phyloP scores from a whole-genome alignment of 2,888 invertebrate genomes.

The Spilosoma lubricipeda region DNA sequence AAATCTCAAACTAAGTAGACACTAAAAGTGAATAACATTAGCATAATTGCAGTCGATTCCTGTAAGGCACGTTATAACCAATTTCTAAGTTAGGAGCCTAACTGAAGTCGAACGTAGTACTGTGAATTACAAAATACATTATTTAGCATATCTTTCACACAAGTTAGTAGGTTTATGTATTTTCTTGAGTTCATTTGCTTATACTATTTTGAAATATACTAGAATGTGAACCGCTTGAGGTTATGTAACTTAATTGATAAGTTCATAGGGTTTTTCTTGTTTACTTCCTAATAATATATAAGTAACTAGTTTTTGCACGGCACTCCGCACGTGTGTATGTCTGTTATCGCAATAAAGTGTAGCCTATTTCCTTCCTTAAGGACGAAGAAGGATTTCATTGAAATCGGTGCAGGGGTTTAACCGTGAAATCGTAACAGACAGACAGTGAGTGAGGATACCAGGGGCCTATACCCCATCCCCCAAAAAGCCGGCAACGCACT shows the following conservation, averaged over 20 bases:
- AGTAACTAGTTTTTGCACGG: no score
- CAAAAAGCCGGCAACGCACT: no score
- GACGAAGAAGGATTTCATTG: no score
- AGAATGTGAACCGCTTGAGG: background rate
- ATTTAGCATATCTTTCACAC: slow-evolving; percentile 50
- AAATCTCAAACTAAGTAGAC: background rate
- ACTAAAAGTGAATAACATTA: slow-evolving; percentile 12
- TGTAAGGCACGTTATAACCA: slow-evolving; percentile 17
- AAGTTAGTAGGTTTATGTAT: slow-evolving; percentile 26
- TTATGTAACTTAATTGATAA: background rate
- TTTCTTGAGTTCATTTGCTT: slow-evolving; percentile 30
- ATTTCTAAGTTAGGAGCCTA: slow-evolving; percentile 25
- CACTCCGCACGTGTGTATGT: no score
- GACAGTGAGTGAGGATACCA: no score
- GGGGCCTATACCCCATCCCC: no score
- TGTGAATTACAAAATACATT: slow-evolving; percentile 41
- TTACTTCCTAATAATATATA: background rate
- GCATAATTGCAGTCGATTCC: slow-evolving; percentile 8
- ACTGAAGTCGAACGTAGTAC: slow-evolving; percentile 25
- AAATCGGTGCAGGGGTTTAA: no score
- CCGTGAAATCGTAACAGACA: no score
- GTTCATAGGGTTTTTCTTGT: background rate
- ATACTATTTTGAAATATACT: slow-evolving; percentile 24
- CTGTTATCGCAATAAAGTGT: no score
- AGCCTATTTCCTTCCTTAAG: no score